phyloP scores from a whole-genome alignment of 2,113 vertebrate species.

The Plecotus auritus region DNA sequence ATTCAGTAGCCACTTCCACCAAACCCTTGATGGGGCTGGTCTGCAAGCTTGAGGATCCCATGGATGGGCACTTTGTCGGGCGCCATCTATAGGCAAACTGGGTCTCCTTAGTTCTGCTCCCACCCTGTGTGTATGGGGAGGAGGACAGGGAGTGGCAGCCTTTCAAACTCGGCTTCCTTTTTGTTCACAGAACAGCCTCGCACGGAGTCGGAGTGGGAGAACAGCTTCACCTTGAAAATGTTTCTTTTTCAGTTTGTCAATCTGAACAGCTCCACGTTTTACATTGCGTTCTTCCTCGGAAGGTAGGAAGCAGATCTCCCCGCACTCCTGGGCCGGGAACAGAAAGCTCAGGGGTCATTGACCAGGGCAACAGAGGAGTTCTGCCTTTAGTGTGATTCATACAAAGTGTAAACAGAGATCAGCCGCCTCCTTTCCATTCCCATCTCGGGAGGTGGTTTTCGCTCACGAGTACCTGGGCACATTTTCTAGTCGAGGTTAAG shows the following conservation, averaged over 20 bases:
- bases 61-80: rapidly evolving
- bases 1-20: not conserved
- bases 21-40: not conserved
- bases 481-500: not conserved
- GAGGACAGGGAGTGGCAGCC: not conserved
- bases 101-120: not conserved
- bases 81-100: rapidly evolving
- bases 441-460: not conserved
- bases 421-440: not conserved
- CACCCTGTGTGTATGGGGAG: not conserved
- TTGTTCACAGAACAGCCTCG: slow-evolving; percentile 93
- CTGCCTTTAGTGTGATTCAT: not conserved
- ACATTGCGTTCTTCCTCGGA: slow-evolving; percentile 97
- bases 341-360: not conserved
- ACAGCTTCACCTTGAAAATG: slow-evolving; percentile 99
- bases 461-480: not conserved
- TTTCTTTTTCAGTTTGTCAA: slow-evolving; percentile 99
- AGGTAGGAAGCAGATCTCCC: slow-evolving; percentile 80
- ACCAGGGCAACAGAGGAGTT: not conserved
- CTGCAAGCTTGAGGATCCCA: not conserved
- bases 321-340: not conserved
- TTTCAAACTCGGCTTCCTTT: slow-evolving; percentile 66
- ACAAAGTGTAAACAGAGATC: not conserved
- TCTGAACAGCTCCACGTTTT: slow-evolving; percentile 98
- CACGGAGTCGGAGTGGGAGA: slow-evolving; percentile 97